phyloP scores from a whole-genome alignment of 2,113 vertebrate species.

The Excalfactoria chinensis region DNA sequence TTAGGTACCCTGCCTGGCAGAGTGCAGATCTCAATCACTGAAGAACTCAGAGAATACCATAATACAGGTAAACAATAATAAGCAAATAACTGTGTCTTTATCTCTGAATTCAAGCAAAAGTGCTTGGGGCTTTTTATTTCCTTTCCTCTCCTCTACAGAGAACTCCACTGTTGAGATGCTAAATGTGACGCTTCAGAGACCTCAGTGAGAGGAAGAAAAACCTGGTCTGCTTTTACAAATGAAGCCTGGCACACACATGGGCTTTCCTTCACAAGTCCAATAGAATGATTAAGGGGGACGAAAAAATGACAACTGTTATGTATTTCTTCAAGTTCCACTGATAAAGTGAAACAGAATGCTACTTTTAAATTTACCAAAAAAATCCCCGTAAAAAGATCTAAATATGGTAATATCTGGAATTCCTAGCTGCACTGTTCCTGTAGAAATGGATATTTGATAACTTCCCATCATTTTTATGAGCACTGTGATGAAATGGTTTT shows the following conservation, averaged over 20 bases:
- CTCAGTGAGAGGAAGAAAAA: not conserved
- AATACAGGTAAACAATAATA: not conserved
- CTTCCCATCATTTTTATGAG: constrained; percentile 14
- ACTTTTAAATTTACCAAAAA: not conserved
- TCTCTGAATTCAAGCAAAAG: not conserved
- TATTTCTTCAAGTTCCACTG: not conserved
- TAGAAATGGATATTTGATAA: constrained; percentile 40
- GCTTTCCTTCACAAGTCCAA: not conserved
- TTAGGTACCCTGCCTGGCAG: not conserved
- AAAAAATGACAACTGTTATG: not conserved
- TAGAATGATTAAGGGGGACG: not conserved
- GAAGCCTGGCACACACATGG: not conserved
- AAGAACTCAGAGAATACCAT: not conserved
- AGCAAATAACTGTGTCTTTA: not conserved
- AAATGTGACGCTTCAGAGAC: constrained; percentile 1
- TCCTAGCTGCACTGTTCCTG: not conserved
- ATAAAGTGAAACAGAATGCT: not conserved
- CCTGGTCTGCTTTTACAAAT: not conserved
- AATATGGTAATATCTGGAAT: not conserved
- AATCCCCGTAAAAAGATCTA: not conserved
- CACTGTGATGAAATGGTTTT: constrained; percentile 22
- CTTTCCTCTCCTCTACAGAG: not conserved
- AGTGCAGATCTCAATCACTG: not conserved
- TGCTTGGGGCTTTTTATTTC: not conserved
- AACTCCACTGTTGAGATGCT: not conserved